phyloP scores from a whole-genome alignment of 2,797 vertebrate species.

The Rhincodon typus region DNA sequence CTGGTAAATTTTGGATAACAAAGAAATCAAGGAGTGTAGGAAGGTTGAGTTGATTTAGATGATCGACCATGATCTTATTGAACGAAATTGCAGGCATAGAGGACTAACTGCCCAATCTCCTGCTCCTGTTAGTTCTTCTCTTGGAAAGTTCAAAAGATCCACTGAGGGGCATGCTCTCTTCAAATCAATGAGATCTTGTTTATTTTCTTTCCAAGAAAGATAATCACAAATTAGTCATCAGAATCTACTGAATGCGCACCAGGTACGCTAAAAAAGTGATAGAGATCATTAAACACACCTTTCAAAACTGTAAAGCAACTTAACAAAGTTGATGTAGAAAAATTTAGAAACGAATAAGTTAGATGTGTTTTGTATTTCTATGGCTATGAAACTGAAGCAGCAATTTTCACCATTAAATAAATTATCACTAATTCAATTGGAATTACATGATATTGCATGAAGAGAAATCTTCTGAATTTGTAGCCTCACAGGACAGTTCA shows the following conservation, averaged over 20 bases:
- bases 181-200: not conserved
- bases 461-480: not conserved
- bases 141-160: not conserved
- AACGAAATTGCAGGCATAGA: no score
- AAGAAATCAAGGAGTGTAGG: no score
- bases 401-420: not conserved
- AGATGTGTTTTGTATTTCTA: not conserved
- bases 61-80: no score
- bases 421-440: not conserved
- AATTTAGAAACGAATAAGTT: no score
- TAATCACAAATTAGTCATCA: not conserved
- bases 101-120: no score
- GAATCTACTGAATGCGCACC: not conserved
- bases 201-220: not conserved
- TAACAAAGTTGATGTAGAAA: not conserved
- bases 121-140: not conserved
- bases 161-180: no score
- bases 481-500: not conserved
- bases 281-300: not conserved
- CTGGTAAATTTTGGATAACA: no score
- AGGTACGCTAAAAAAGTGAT: not conserved
- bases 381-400: not conserved
- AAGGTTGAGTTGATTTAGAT: no score
- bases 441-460: not conserved
- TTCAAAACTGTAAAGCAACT: not conserved